phyloP scores from a whole-genome alignment of 2,888 invertebrate genomes.

The Trichopoda pennipes region DNA sequence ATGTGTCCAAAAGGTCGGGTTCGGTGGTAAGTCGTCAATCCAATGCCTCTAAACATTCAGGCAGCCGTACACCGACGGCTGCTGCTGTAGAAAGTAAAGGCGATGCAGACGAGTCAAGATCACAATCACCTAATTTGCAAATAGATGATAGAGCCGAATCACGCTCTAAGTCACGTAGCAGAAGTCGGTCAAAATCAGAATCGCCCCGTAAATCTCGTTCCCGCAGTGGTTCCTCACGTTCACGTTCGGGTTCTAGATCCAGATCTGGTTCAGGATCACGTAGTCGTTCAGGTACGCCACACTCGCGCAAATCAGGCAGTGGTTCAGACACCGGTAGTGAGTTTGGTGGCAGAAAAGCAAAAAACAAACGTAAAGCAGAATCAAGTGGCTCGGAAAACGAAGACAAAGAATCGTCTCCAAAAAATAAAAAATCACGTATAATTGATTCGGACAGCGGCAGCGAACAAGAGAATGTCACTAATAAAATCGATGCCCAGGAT shows the following conservation, averaged over 20 bases:
- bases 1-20: slow-evolving; percentile 62
- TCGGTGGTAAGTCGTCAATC: slow-evolving; percentile 11
- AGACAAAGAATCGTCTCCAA: slow-evolving; percentile 72
- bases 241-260: slow-evolving; percentile 71
- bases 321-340: slow-evolving; percentile 78
- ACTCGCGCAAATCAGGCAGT: slow-evolving; percentile 73
- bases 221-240: slow-evolving; percentile 52
- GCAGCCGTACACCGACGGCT: slow-evolving; percentile 45
- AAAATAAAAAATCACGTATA: slow-evolving; percentile 82
- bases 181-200: slow-evolving; percentile 73
- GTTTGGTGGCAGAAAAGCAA: slow-evolving; percentile 76
- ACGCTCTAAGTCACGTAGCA: slow-evolving; percentile 75
- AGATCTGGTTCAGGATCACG: slow-evolving; percentile 71
- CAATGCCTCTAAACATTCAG: slow-evolving; percentile 54
- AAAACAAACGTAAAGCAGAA: slow-evolving; percentile 80
- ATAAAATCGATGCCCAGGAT: slow-evolving; percentile 85
- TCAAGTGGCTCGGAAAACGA: slow-evolving; percentile 82
- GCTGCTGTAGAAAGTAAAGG: slow-evolving; percentile 24
- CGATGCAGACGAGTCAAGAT: slow-evolving; percentile 81
- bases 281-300: slow-evolving; percentile 72
- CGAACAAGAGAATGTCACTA: slow-evolving; percentile 76
- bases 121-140: slow-evolving; percentile 82
- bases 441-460: slow-evolving; percentile 88
- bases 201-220: slow-evolving; percentile 61
- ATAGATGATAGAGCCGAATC: slow-evolving; percentile 81